phyloP scores from a whole-genome alignment of 2,113 vertebrate genomes.

The Oncorhynchus clarkii region DNA sequence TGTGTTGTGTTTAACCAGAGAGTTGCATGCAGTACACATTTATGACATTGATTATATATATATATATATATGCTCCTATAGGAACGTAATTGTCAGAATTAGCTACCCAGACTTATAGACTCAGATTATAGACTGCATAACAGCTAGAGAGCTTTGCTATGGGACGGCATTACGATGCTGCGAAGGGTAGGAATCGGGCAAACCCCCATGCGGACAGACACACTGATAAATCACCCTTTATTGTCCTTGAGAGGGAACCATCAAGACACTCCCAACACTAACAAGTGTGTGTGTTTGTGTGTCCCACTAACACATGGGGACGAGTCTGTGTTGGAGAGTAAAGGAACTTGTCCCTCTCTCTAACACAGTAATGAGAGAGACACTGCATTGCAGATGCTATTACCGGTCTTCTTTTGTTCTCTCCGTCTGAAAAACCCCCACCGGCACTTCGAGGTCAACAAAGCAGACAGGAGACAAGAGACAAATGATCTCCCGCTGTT shows the following conservation, averaged over 20 bases:
- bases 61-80: too few relatives aligned
- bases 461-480: slow-evolving; percentile 15
- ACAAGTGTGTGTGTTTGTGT: neutral
- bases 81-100: too few relatives aligned
- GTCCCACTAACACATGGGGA: too few relatives aligned
- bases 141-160: too few relatives aligned
- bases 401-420: slow-evolving; percentile 18
- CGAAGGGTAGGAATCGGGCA: neutral
- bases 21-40: too few relatives aligned
- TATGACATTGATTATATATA: too few relatives aligned
- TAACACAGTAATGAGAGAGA: slow-evolving; percentile 22
- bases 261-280: neutral
- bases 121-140: too few relatives aligned
- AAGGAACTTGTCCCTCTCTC: slow-evolving; percentile 1
- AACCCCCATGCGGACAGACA: neutral
- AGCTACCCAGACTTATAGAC: too few relatives aligned
- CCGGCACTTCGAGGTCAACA: neutral
- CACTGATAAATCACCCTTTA: neutral
- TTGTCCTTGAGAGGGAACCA: too few relatives aligned
- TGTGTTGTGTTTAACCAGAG: too few relatives aligned
- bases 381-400: slow-evolving; percentile 61
- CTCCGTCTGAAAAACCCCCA: slow-evolving; percentile 11
- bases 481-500: slow-evolving; percentile 25
- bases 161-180: too few relatives aligned
- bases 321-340: too few relatives aligned